Percentiles rank a stretch among this genome's conserved stretches.
These are phyloP conservation scores for Brachionus paranguensis DNA, from an alignment of 1,140 invertebrate genomes.

Conservation along the genomic window DNA sequence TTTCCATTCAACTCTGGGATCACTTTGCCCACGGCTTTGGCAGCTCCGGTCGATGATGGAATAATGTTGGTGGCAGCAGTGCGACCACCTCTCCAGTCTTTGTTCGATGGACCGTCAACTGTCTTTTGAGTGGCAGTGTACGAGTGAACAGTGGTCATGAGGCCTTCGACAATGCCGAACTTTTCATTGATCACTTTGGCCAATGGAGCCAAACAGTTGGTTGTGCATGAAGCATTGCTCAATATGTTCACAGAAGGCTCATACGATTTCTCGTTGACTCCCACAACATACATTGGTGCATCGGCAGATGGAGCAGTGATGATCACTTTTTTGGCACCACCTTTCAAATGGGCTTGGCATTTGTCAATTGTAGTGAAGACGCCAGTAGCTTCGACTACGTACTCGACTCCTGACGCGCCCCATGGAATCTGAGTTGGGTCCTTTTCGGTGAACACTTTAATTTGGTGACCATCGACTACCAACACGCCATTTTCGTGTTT, in stretches of 20 bases:
- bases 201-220: conserved; percentile 95
- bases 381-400: conserved; percentile 94
- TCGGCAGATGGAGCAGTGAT: conserved; percentile 96
- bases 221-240: conserved; percentile 96
- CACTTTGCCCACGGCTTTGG: conserved; percentile 74
- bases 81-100: conserved; percentile 92
- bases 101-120: conserved; percentile 89
- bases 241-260: conserved; percentile 65
- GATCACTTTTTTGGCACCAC: conserved; percentile 94
- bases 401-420: conserved; percentile 77
- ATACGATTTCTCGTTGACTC: conserved; percentile 83
- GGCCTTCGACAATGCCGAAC: conserved; percentile 86
- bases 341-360: conserved; percentile 72
- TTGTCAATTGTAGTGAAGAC: conserved; percentile 92
- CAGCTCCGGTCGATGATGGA: conserved; percentile 91
- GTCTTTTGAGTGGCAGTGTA: conserved; percentile 94
- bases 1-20: conserved; percentile 56
- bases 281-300: conserved; percentile 95
- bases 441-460: conserved; percentile 46
- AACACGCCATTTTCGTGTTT: conserved; percentile 68
- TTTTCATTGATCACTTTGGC: conserved; percentile 93
- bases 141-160: conserved; percentile 98
- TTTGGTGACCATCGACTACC: conserved; percentile 69
- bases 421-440: conserved; percentile 81
- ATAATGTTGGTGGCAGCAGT: conserved; percentile 94